Percentiles rank a stretch among this genome's conserved stretches.
phyloP scores from a whole-genome alignment of 2,888 invertebrate species.

The Cremastinae sp. region DNA sequence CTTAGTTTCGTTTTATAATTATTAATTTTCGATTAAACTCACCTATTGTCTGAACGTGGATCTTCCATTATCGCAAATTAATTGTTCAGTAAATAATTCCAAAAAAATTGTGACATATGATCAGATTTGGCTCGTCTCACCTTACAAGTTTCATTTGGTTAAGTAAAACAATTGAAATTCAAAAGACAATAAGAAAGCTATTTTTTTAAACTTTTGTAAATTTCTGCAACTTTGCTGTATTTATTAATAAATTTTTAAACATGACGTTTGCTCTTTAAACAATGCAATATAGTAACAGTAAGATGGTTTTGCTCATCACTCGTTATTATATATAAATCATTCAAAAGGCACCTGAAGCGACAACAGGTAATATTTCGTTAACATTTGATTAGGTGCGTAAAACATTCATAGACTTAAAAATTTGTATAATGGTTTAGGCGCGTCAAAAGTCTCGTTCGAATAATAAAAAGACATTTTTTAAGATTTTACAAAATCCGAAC shows the following conservation, averaged over 20 bases:
- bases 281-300: constrained; percentile 1
- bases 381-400: constrained; percentile 38
- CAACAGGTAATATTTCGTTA: constrained; percentile 39
- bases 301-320: constrained; percentile 24
- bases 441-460: constrained; percentile 26
- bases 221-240: constrained; percentile 20
- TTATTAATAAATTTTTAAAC: constrained; percentile 41
- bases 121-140: too few species aligned
- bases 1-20: too few species aligned
- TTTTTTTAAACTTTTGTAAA: not conserved
- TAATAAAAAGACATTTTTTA: not conserved
- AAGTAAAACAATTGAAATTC: too few species aligned
- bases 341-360: constrained; percentile 58
- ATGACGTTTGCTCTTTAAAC: constrained; percentile 8
- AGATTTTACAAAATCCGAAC: constrained; percentile 1
- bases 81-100: not conserved
- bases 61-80: not conserved
- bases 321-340: constrained; percentile 40
- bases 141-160: too few species aligned
- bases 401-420: constrained; percentile 44
- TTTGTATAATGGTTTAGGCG: constrained; percentile 26
- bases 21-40: not conserved
- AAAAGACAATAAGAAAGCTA: too few species aligned
- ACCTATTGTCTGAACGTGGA: not conserved
- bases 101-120: too few species aligned